Base-by-base conservation (phyloP, 2,797 vertebrate species). In the Carduelis carduelis region DNA sequence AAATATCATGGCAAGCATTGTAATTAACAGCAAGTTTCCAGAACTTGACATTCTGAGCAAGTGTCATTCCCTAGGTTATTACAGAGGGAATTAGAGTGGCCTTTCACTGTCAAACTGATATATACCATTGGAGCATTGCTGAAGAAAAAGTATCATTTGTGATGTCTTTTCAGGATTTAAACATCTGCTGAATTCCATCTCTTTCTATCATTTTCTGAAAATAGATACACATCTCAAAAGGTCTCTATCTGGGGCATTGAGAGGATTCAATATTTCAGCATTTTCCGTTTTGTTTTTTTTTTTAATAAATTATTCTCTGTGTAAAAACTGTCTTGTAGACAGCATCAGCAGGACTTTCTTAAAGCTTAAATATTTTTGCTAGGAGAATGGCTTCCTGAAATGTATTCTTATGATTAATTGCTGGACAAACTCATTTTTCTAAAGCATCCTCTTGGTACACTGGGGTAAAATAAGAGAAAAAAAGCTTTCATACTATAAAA, bases 21-120 rank as follows among this genome's bases (percentile, higher is more conserved):
- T 97, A 98, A 98, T 98, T 98, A 98, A 98, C 87, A 94, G 83
- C 74, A 91, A 97, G 97, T 97, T 97, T 96, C 89, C 69, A 96
- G 94, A 97, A 97, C 81, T 92, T 97, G 97, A 96, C 96, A 97
- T 97, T 97, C 95, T 83, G 91, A 35, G 65, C 87, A 96, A 97
- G 97, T 98, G 95, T 97, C 97, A 97, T 96, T 97, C 96, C 93
- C 94, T 87, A 79, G 95, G 94, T 96, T 96, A 97, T 97, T 95
- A 97, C 82, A 96, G 9, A 94, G 87, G 76, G 96, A 97, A 98
- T 97, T 97, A 97, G 93, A 96, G 68, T 96, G 95, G 97, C 96
- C 96, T 97, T 97, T 97, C 90, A 89, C 95, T 97, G 94, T 97
- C 97, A 98, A 80, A 90, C 75, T 97, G 97, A 97, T 90, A 95